Evolutionary conservation across 2,888 invertebrate genomes (phyloP), one percentile per base, ranked within the genome.

Genomic region (Sesia bembeciformis): DNA sequence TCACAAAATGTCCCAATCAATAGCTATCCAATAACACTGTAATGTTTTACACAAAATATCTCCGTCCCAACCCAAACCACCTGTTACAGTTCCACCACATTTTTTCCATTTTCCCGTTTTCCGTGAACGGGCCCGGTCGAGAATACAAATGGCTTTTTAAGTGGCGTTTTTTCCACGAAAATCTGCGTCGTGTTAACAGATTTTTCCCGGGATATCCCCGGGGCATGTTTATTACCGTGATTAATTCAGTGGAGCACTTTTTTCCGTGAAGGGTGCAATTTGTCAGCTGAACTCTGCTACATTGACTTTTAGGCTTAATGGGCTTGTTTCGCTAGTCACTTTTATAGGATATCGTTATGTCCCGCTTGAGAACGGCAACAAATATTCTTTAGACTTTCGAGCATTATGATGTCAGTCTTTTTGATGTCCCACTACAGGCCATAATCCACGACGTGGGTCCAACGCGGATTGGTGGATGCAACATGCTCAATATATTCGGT

Each of bases 131-230:
- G 64, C 62, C 63, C 58, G 63, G n/a, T 8, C 58, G 49, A 64
- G 60, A 59, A 74, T 72, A 81, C 70, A 77, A 81, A 80, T 76
- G 70, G 68, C 72, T 70, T 74, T 79, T 78, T 79, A 82, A 80
- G 75, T 76, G 75, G 64, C 63, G 69, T 75, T 80, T 81, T 81
- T 80, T 53, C 58, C 68, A 57, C 65, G 66, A 68, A 61, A 60
- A 54, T 61, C 58, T 65, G 68, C 58, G 70, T 76, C 59, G 60
- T 66, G 76, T 71, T 75, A 81, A 79, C 81, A 81, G 79, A 80
- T 82, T 83, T 81, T 81, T 72, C 62, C 72, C 71, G 72, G 73
- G 50, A 54, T 40, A 54, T 56, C 70, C 72, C 67, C 64, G 56
- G 51, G 54, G 57, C 62, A 62, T n/a, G 67, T 65, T 65, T 71